phyloP scores from a whole-genome alignment of 2,113 vertebrate species.

The Hypocryptadius cinnamomeus region DNA sequence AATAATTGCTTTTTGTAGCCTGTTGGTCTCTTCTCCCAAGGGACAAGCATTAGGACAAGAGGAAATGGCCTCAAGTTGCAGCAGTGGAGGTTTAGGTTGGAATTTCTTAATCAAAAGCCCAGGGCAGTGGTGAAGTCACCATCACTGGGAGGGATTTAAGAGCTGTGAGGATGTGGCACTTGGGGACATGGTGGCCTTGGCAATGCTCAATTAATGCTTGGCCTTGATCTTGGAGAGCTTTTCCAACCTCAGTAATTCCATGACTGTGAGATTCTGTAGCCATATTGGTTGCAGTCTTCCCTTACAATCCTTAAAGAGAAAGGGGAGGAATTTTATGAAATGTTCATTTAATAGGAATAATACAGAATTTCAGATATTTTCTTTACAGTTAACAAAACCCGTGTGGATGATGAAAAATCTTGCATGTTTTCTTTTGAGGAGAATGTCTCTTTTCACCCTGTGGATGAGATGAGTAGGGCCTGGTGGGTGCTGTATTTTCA shows the following conservation, averaged over 20 bases:
- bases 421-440: not conserved
- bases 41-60: not conserved
- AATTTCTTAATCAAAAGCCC: not conserved
- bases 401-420: not conserved
- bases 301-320: not conserved
- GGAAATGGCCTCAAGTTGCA: not conserved
- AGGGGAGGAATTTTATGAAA: not conserved
- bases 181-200: not conserved
- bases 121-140: not conserved
- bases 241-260: not conserved
- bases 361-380: not conserved
- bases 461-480: not conserved
- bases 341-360: not conserved
- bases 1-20: not conserved
- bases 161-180: not conserved
- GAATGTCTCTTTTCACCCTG: not conserved
- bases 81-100: not conserved
- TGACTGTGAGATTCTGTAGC: not conserved
- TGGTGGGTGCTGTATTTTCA: not conserved
- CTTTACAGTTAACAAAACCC: not conserved
- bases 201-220: not conserved
- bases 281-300: not conserved
- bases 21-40: not conserved
- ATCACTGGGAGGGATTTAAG: not conserved
- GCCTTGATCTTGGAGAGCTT: not conserved